Evolutionary conservation across 2,113 vertebrate genomes (phyloP), one percentile per base, ranked within the genome.

Genomic region (Podiceps cristatus): DNA sequence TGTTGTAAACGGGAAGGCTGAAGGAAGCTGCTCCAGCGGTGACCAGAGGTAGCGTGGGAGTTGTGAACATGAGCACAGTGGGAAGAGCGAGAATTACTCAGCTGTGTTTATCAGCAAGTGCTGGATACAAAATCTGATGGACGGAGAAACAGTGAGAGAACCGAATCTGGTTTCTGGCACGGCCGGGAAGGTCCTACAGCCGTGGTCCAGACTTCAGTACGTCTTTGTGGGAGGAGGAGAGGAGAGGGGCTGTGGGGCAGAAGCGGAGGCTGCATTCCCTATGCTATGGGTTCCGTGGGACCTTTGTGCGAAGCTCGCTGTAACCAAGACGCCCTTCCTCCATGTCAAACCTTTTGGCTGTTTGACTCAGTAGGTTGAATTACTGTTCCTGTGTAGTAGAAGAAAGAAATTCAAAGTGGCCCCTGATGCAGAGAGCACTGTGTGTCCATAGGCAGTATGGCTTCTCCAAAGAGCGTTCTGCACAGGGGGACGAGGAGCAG

Each of bases 161-260:
- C 22, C 0, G 2, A 63, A 10, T 35, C 6, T 8, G 24, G 35
- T 20, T 31, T 44, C 7, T 58, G 31, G 8, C 0, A 0, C 20
- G 50, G 10, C 42, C 50, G 22, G 40, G 71, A 68, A 47, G 13
- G 31, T 69, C 63, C n/a, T 42, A 20, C n/a, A 25, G 7, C 63
- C 3, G 9, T 6, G 20, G 11, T 52, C 45, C 20, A 28, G 35
- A 17, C 6, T 18, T 76, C 14, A 27, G 31, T 53, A 23, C 3
- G 6, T 53, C 33, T 40, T 47, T 19, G 23, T 40, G n/a, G 47
- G 40, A 31, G n/a, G 31, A 49, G 53, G 52, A 25, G 16, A 9
- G 42, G 33, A 56, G 59, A 29, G 11, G 33, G 6, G 33, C 52
- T 20, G 33, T 22, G 40, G 58, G 44, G 35, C 31, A 12, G 35